Percentiles rank a stretch among this genome's conserved stretches.
phyloP scores from a whole-genome alignment of 2,888 invertebrate genomes.

The Galerucella nymphaeae region DNA sequence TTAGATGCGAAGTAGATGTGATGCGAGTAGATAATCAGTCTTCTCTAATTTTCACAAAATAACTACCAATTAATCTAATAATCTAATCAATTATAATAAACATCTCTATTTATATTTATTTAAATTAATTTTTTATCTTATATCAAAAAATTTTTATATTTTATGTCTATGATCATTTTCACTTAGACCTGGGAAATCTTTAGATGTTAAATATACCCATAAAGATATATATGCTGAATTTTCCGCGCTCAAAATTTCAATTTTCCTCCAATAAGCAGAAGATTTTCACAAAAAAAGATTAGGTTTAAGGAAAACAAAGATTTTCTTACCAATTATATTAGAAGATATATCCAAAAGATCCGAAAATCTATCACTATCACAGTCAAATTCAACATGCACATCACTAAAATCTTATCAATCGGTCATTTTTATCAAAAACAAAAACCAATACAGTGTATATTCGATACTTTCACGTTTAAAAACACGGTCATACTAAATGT shows the following conservation, averaged over 20 bases:
- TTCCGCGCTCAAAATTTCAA: too few species aligned
- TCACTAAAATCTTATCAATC: conserved; percentile 40
- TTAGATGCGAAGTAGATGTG: conserved; percentile 19
- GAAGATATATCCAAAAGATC: conserved; percentile 41
- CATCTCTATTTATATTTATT: not conserved
- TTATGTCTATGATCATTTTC: too few species aligned
- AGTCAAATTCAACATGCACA: conserved; percentile 42
- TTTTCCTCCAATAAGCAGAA: too few species aligned
- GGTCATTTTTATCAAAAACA: conserved; percentile 51
- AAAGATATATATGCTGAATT: too few species aligned
- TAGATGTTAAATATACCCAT: too few species aligned
- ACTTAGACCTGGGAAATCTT: too few species aligned
- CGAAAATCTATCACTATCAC: conserved; percentile 50
- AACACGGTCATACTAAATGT: conserved; percentile 65
- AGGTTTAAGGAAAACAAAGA: not conserved
- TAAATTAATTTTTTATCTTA: too few species aligned
- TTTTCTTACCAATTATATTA: conserved; percentile 35
- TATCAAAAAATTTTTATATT: too few species aligned
- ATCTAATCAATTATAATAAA: not conserved
- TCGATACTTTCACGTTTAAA: conserved; percentile 61
- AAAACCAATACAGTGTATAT: conserved; percentile 32
- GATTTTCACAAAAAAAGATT: too few species aligned
- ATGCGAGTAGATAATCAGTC: not conserved
- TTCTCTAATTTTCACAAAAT: not conserved
- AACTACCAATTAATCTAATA: not conserved